These are phyloP conservation scores for Seriola dumerili DNA, from an alignment of 2,113 vertebrate species.

Conservation along the genomic window DNA sequence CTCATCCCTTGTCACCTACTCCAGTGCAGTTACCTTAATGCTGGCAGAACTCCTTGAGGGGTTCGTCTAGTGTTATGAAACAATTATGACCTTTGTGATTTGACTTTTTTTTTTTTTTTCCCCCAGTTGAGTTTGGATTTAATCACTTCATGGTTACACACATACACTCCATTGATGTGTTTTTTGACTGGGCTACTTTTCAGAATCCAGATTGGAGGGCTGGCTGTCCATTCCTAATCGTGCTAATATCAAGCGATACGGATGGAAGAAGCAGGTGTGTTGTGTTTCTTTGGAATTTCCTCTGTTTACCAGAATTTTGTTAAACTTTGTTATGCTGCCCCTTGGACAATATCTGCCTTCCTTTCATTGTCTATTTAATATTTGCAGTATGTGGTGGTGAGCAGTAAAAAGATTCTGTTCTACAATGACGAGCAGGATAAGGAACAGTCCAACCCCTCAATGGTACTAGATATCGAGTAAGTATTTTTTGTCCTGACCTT, in stretches of 20 bases:
- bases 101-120: conserved; percentile 28
- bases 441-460: conserved; percentile 96
- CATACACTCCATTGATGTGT: not conserved
- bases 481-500: conserved; percentile 72
- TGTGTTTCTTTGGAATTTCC: not conserved
- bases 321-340: not conserved
- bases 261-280: conserved; percentile 98
- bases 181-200: conserved; percentile 27
- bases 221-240: conserved; percentile 98
- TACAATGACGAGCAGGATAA: conserved; percentile 99
- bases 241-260: conserved; percentile 96
- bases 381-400: conserved; percentile 96
- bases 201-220: conserved; percentile 98
- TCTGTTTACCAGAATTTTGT: conserved; percentile 1
- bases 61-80: conserved; percentile 41
- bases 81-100: conserved; percentile 30
- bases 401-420: conserved; percentile 99
- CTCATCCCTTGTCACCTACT: conserved; percentile 43
- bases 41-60: conserved; percentile 10
- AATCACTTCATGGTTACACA: conserved; percentile 75
- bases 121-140: conserved; percentile 64
- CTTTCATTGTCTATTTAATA: conserved; percentile 55
- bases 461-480: conserved; percentile 99
- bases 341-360: not conserved
- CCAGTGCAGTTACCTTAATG: conserved; percentile 34